phyloP scores from a whole-genome alignment of 1,140 invertebrate species.

The Ostrea denselamellosa region DNA sequence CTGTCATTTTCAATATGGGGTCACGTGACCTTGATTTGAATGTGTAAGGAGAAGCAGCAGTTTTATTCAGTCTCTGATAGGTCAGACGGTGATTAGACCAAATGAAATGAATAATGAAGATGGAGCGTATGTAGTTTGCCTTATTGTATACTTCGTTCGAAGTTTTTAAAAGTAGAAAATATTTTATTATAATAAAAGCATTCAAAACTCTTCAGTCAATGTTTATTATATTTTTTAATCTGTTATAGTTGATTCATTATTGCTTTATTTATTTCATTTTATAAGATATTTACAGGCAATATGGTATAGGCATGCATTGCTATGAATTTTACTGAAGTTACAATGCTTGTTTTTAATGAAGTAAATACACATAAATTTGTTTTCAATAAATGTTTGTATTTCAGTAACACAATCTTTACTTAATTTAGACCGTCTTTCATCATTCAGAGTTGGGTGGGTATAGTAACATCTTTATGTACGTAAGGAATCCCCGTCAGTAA shows the following conservation, averaged over 20 bases:
- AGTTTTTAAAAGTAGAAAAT: too few species aligned
- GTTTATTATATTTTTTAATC: too few species aligned
- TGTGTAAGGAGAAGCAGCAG: conserved; percentile 6
- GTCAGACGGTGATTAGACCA: not conserved
- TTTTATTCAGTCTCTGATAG: conserved; percentile 10
- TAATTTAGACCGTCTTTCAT: not conserved
- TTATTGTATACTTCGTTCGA: not conserved
- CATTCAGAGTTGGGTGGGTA: not conserved
- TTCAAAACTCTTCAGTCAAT: too few species aligned
- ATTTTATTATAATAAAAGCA: too few species aligned
- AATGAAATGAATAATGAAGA: not conserved
- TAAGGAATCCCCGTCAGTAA: not conserved
- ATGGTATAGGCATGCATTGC: too few species aligned
- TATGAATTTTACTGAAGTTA: too few species aligned
- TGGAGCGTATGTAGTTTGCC: not conserved
- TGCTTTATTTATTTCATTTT: too few species aligned
- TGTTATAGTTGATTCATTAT: too few species aligned
- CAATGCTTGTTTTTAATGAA: too few species aligned
- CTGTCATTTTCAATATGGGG: conserved; percentile 39
- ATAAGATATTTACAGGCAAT: too few species aligned
- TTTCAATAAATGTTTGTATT: too few species aligned
- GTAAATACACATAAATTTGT: too few species aligned
- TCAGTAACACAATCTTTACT: not conserved
- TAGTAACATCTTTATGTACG: not conserved
- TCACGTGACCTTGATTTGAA: conserved; percentile 37